phyloP scores from a whole-genome alignment of 2,888 invertebrate species.

The Acanthosepion lycidas region DNA sequence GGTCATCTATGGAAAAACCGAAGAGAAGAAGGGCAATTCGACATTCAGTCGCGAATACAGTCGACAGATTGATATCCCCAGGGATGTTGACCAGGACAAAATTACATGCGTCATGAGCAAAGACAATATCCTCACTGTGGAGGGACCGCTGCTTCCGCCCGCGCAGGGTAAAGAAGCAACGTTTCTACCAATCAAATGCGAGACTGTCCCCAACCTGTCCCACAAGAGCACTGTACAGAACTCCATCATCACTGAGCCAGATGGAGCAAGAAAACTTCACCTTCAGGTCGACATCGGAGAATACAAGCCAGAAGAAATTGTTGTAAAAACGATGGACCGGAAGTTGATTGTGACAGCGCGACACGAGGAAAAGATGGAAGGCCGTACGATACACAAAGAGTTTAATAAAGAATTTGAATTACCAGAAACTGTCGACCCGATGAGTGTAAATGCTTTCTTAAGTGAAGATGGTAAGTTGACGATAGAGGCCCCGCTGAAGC shows the following conservation, averaged over 20 bases:
- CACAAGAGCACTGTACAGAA: conserved; percentile 67
- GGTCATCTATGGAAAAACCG: conserved; percentile 66
- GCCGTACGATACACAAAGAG: conserved; percentile 72
- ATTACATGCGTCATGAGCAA: conserved; percentile 68
- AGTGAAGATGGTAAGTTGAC: conserved; percentile 72
- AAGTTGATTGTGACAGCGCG: conserved; percentile 72
- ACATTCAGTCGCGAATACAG: conserved; percentile 70
- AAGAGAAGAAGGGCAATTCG: conserved; percentile 63
- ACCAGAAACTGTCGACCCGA: conserved; percentile 72
- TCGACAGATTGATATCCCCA: conserved; percentile 69
- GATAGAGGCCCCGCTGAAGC: conserved; percentile 73
- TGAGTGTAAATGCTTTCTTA: conserved; percentile 71
- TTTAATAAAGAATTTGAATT: conserved; percentile 74
- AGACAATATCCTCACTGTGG: conserved; percentile 70
- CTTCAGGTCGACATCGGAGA: conserved; percentile 72
- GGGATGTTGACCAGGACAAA: conserved; percentile 66
- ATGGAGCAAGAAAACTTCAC: conserved; percentile 67
- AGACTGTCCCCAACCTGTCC: conserved; percentile 55
- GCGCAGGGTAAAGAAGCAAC: conserved; percentile 58
- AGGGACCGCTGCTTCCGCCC: conserved; percentile 61
- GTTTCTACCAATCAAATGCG: conserved; percentile 63
- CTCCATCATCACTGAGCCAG: conserved; percentile 70
- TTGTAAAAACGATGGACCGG: conserved; percentile 73
- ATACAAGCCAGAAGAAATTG: conserved; percentile 72
- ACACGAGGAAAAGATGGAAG: conserved; percentile 71